These are phyloP conservation scores for Telenomus remus DNA, from an alignment of 1,140 invertebrate genomes.

Conservation along the genomic window DNA sequence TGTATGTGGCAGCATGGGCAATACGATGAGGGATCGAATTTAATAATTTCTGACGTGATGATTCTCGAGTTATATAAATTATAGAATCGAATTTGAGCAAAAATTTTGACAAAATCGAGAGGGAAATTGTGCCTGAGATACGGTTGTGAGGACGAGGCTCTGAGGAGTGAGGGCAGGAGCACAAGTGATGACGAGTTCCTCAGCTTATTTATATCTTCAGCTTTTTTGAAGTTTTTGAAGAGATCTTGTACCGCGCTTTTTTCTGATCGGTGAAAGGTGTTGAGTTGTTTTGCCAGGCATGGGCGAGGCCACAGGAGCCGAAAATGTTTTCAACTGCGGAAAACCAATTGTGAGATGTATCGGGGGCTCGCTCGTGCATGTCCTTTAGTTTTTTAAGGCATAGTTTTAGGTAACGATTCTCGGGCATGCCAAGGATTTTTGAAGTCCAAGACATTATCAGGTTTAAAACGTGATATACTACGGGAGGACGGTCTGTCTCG, in stretches of 20 bases:
- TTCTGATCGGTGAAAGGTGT: background rate
- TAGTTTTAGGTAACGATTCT: background rate
- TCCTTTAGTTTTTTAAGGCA: background rate
- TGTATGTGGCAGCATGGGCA: background rate
- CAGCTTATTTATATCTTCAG: too few species aligned
- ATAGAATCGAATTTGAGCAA: background rate
- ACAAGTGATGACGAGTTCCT: too few species aligned
- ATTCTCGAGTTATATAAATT: background rate
- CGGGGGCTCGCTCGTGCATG: background rate
- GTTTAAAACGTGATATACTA: background rate
- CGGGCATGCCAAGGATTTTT: background rate
- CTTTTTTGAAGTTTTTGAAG: background rate
- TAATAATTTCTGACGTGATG: too few species aligned
- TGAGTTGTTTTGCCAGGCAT: background rate
- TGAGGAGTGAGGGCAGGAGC: too few species aligned
- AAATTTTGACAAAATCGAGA: too few species aligned
- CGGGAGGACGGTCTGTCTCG: background rate
- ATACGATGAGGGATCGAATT: background rate
- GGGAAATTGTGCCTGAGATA: too few species aligned
- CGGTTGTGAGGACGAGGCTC: too few species aligned
- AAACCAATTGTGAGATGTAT: background rate
- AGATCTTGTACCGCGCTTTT: background rate
- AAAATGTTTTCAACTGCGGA: background rate
- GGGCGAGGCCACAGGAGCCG: background rate
- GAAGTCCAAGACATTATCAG: background rate